Conservation (phyloP, 1,140 invertebrate species). For the Rhopalosiphum maidis region DNA sequence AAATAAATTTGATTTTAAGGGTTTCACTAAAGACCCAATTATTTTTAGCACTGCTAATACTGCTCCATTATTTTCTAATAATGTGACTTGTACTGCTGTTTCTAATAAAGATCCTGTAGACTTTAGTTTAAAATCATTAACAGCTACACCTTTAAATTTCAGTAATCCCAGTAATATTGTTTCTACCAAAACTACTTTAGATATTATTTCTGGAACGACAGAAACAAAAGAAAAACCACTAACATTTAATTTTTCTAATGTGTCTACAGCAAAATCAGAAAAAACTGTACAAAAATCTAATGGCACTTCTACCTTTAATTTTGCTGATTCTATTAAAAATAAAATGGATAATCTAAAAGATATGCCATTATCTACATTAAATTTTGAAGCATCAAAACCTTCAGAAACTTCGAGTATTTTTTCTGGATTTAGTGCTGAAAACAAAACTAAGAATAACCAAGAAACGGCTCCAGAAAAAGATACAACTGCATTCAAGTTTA, state of each 20-base stretch:
- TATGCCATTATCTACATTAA: neutral
- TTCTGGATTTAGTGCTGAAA: slow-evolving; percentile 23
- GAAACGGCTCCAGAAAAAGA: slow-evolving; percentile 17
- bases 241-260: slow-evolving; percentile 6
- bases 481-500: slow-evolving; percentile 35
- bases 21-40: neutral
- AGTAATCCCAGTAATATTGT: neutral
- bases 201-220: slow-evolving; percentile 25
- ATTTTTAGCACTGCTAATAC: neutral
- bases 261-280: slow-evolving; percentile 20
- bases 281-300: neutral
- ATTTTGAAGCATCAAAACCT: neutral
- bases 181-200: slow-evolving; percentile 1
- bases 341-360: slow-evolving; percentile 11
- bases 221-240: neutral
- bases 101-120: slow-evolving; percentile 28
- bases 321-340: slow-evolving; percentile 37
- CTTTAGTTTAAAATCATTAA: slow-evolving; percentile 24
- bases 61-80: neutral
- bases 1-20: slow-evolving; percentile 28
- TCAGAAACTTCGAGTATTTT: slow-evolving; percentile 8
- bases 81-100: neutral
- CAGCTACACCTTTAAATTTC: neutral
- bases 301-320: neutral
- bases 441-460: slow-evolving; percentile 19